These are phyloP conservation scores for Globodera ellingtonae DNA, from an alignment of 1,140 invertebrate genomes.

Conservation along the genomic window DNA sequence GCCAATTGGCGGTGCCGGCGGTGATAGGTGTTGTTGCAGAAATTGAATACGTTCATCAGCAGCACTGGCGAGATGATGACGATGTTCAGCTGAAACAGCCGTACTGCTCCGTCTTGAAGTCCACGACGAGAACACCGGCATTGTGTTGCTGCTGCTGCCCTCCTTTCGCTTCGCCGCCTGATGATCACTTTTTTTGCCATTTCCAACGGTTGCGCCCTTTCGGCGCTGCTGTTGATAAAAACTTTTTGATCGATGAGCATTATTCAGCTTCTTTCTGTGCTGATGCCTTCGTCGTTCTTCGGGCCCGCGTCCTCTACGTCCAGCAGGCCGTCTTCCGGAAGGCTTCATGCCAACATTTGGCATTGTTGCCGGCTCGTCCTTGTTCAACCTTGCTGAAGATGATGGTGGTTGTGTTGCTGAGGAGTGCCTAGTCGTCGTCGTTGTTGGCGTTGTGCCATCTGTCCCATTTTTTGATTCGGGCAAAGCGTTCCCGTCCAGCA, in stretches of 20 bases:
- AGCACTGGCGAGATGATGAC: too few relatives aligned
- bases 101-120: not conserved
- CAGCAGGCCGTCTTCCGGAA: too few relatives aligned
- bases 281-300: not conserved
- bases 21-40: not conserved
- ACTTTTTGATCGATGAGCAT: not conserved
- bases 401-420: too few relatives aligned
- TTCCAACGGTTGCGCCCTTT: too few relatives aligned
- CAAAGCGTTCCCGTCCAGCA: not conserved
- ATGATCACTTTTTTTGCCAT: not conserved
- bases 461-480: not conserved
- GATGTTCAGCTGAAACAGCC: too few relatives aligned
- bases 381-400: too few relatives aligned
- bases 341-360: too few relatives aligned
- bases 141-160: not conserved
- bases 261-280: not conserved
- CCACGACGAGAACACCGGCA: not conserved
- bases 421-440: not conserved
- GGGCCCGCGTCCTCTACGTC: too few relatives aligned
- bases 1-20: not conserved
- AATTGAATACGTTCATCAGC: too few relatives aligned
- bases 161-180: not conserved
- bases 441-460: conserved; percentile 7
- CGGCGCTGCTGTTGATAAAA: not conserved
- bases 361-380: too few relatives aligned